Percentiles rank a stretch among this genome's conserved stretches.
Conservation (phyloP, 2,113 vertebrate species). For the Proteles cristata region DNA sequence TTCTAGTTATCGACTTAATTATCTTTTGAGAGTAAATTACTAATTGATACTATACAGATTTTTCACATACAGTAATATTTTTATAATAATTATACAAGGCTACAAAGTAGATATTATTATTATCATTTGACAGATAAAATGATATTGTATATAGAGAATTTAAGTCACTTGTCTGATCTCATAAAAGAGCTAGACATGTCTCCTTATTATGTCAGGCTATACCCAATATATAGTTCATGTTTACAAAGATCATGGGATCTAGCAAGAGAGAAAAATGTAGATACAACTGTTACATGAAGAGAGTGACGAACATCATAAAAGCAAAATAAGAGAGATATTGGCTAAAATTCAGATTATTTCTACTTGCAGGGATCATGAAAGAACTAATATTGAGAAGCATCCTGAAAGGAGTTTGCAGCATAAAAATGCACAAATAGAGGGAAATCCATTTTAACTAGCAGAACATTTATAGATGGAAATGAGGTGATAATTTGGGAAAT, state of each 20-base stretch:
- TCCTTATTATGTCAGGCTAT: not conserved
- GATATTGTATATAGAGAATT: not conserved
- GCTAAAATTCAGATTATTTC: not conserved
- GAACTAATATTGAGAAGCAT: not conserved
- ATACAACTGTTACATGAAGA: not conserved
- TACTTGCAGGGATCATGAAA: not conserved
- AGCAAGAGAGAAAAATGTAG: not conserved
- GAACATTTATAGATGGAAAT: not conserved
- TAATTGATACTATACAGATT: not conserved
- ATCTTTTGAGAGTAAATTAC: not conserved
- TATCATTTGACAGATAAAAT: slow-evolving; percentile 39
- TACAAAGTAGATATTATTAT: not conserved
- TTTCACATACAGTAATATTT: not conserved
- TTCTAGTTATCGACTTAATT: not conserved
- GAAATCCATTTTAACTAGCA: slow-evolving; percentile 6
- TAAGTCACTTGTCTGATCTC: not conserved
- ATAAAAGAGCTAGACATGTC: not conserved
- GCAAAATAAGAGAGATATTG: not conserved
- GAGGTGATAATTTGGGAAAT: not conserved
- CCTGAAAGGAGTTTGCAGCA: not conserved
- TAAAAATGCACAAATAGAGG: slow-evolving; percentile 7
- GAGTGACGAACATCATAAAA: not conserved
- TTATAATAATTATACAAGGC: not conserved
- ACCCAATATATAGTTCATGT: not conserved
- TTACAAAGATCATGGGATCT: not conserved